These are phyloP conservation scores for Branchinecta sandiegonensis DNA, from an alignment of 2,888 invertebrate species.

Conservation along the genomic window DNA sequence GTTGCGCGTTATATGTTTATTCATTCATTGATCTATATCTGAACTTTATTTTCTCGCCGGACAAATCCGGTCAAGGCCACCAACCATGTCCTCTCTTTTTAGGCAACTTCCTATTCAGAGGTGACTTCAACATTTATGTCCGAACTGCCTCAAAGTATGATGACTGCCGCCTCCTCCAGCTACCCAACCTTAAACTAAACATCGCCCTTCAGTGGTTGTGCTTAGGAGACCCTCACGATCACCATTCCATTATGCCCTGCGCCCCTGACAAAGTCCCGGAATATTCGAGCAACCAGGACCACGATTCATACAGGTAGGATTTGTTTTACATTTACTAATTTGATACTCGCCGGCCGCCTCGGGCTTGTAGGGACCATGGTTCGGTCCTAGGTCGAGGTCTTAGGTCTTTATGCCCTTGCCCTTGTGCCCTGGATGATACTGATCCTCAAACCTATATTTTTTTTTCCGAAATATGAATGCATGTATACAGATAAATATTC, in stretches of 20 bases:
- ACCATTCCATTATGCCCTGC: slow-evolving; percentile 85
- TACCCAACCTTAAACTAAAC: slow-evolving; percentile 71
- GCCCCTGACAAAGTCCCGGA: slow-evolving; percentile 92
- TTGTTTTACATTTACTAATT: not conserved
- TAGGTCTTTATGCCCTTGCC: too few species aligned
- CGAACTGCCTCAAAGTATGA: slow-evolving; percentile 97
- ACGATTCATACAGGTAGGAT: slow-evolving; percentile 21
- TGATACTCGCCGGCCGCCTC: too few species aligned
- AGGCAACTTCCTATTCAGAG: slow-evolving; percentile 76
- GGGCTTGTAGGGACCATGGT: too few species aligned
- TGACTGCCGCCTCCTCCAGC: slow-evolving; percentile 80
- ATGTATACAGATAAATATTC: too few species aligned
- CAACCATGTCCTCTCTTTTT: slow-evolving; percentile 29
- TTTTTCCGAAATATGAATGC: too few species aligned
- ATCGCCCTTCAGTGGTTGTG: slow-evolving; percentile 81
- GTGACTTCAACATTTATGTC: slow-evolving; percentile 84
- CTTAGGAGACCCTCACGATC: slow-evolving; percentile 84
- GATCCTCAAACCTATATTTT: too few species aligned
- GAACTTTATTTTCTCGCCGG: too few species aligned
- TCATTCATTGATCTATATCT: too few species aligned
- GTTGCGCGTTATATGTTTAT: too few species aligned
- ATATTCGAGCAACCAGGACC: slow-evolving; percentile 74
- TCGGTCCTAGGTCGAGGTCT: too few species aligned
- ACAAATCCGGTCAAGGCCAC: too few species aligned
- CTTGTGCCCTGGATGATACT: too few species aligned